Evolutionary conservation across 2,888 invertebrate genomes (phyloP).

Genomic region (Idaea straminata): DNA sequence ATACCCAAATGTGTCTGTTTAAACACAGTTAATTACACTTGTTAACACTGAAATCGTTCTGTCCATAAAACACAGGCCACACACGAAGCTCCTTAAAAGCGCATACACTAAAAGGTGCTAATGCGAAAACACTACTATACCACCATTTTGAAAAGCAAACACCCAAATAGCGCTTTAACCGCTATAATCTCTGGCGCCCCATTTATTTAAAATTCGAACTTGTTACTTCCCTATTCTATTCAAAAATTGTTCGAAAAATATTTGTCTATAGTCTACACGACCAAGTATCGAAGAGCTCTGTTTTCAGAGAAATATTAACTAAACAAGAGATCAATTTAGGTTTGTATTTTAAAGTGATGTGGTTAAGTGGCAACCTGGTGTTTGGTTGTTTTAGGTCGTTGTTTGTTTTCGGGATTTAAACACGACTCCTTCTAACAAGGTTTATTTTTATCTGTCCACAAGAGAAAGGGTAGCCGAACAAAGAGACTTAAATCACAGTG

Average conservation of each 20-base stretch:
- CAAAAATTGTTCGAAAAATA: slow-evolving; percentile 63
- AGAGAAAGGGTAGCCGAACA: slow-evolving; percentile 41
- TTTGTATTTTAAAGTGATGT: slow-evolving; percentile 69
- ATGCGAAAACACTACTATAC: slow-evolving; percentile 67
- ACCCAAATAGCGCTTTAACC: slow-evolving; percentile 60
- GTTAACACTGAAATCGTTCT: slow-evolving; percentile 37
- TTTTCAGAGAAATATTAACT: slow-evolving; percentile 30
- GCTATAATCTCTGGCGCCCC: slow-evolving; percentile 75
- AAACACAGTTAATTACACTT: slow-evolving; percentile 32
- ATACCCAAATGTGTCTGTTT: neutral
- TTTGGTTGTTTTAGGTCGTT: slow-evolving; percentile 75
- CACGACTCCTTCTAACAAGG: slow-evolving; percentile 70
- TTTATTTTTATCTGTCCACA: slow-evolving; percentile 60
- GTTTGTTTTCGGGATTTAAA: slow-evolving; percentile 66
- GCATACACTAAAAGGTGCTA: slow-evolving; percentile 76
- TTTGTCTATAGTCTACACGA: slow-evolving; percentile 47
- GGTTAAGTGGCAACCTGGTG: slow-evolving; percentile 71
- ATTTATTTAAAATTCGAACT: slow-evolving; percentile 59
- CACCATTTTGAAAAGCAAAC: slow-evolving; percentile 71
- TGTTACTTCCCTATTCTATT: slow-evolving; percentile 61
- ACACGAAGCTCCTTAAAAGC: slow-evolving; percentile 65
- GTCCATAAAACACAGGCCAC: slow-evolving; percentile 53
- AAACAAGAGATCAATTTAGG: slow-evolving; percentile 43
- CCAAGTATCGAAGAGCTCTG: slow-evolving; percentile 29
- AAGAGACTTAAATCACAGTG: neutral